Percentiles rank a stretch among this genome's conserved stretches.
These are phyloP conservation scores for Conus canariensis DNA, from an alignment of 2,888 invertebrate genomes.

Conservation along the genomic window DNA sequence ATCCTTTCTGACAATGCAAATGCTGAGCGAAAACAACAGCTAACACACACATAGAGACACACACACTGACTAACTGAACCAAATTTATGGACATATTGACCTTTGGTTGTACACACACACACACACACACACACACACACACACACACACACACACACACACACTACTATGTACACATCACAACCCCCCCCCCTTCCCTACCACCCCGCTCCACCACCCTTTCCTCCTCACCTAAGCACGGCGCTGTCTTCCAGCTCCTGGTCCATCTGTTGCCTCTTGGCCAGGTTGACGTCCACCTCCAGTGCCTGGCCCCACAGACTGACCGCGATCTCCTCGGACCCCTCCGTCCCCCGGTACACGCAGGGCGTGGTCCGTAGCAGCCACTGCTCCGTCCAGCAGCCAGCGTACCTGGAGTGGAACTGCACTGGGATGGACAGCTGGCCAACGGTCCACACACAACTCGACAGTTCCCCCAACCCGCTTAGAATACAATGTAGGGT, in stretches of 20 bases:
- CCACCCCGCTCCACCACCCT: background rate
- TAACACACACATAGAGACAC: no score
- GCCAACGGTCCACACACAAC: no score
- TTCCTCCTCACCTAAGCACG: background rate
- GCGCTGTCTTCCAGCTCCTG: constrained; percentile 8
- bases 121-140: constrained; percentile 7
- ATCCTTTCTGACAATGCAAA: no score
- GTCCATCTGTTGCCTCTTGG: background rate
- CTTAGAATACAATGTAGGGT: no score
- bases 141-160: background rate
- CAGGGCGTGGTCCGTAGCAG: constrained; percentile 22
- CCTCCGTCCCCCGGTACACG: background rate
- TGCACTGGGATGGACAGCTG: constrained; percentile 19
- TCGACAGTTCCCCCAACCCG: no score
- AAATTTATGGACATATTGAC: no score
- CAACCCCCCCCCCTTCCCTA: background rate
- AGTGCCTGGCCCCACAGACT: constrained; percentile 30
- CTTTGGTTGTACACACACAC: no score
- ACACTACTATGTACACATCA: background rate
- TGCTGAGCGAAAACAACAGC: no score
- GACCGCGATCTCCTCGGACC: background rate
- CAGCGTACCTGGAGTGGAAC: background rate
- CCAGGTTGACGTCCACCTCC: constrained; percentile 13
- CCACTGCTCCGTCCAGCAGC: constrained; percentile 32
- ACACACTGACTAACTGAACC: no score